Conservation (phyloP, 2,113 vertebrate genomes). For the Scopus umbretta region DNA sequence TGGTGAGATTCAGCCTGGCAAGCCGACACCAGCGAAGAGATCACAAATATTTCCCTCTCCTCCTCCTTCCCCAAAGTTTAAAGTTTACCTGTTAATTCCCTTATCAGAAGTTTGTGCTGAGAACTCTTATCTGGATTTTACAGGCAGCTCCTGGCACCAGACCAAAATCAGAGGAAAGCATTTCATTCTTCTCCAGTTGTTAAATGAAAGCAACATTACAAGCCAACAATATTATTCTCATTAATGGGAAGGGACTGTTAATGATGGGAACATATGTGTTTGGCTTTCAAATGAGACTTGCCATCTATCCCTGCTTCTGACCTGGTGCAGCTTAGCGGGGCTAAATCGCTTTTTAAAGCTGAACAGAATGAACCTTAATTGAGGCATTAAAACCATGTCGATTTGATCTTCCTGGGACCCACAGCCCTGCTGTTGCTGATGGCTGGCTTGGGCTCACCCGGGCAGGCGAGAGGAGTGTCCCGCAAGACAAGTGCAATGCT, state of each 20-base stretch:
- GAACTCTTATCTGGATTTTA: slow-evolving; percentile 63
- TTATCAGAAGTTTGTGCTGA: slow-evolving; percentile 25
- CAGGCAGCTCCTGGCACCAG: slow-evolving; percentile 59
- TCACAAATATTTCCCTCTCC: background rate
- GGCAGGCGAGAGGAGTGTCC: background rate
- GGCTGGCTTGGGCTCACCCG: background rate
- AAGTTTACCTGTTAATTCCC: slow-evolving; percentile 61
- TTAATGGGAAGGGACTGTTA: slow-evolving; percentile 53
- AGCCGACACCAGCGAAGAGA: background rate
- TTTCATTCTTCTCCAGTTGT: slow-evolving; percentile 32
- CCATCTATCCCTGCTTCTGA: slow-evolving; percentile 25
- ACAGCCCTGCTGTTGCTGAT: background rate
- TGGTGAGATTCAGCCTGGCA: background rate
- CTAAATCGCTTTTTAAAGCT: slow-evolving; percentile 51
- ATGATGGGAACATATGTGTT: slow-evolving; percentile 35
- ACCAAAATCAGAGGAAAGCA: slow-evolving; percentile 1
- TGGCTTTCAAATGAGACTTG: slow-evolving; percentile 36
- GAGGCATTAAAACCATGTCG: slow-evolving; percentile 36
- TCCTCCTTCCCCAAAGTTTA: background rate
- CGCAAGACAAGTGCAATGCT: background rate
- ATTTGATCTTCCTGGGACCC: slow-evolving; percentile 23
- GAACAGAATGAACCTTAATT: slow-evolving; percentile 59
- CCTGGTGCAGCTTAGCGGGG: slow-evolving; percentile 17
- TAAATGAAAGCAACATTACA: background rate
- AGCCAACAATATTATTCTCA: slow-evolving; percentile 19